Evolutionary conservation across 1,140 invertebrate genomes (phyloP).

Genomic region (Agrilus planipennis): DNA sequence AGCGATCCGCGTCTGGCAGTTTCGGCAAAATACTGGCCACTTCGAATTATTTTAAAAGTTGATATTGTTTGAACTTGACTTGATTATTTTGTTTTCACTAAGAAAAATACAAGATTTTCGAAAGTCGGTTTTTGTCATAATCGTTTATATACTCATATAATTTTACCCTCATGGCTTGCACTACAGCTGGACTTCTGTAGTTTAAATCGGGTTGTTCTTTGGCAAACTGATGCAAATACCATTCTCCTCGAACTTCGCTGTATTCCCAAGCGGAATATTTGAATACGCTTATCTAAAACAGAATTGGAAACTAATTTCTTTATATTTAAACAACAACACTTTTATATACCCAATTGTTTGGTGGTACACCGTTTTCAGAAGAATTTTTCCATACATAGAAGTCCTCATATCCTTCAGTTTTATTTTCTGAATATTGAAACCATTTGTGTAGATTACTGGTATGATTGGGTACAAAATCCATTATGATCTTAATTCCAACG

Average conservation of each 20-base stretch:
- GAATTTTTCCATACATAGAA: constrained; percentile 69
- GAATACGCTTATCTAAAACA: no score
- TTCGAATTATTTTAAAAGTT: no score
- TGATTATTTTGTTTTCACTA: no score
- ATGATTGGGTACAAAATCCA: constrained; percentile 85
- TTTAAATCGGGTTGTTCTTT: constrained; percentile 64
- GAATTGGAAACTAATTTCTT: no score
- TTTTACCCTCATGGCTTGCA: constrained; percentile 50
- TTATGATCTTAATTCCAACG: constrained; percentile 57
- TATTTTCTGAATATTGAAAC: constrained; percentile 57
- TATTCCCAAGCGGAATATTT: constrained; percentile 61
- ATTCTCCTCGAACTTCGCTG: constrained; percentile 47
- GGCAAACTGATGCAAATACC: constrained; percentile 66
- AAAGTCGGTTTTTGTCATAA: no score
- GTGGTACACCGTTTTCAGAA: constrained; percentile 38
- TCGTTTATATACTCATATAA: no score
- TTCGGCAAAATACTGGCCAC: no score
- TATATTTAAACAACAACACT: no score
- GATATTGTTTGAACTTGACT: no score
- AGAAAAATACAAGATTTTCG: no score
- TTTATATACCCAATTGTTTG: constrained; percentile 79
- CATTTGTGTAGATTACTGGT: constrained; percentile 65
- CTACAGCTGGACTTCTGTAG: constrained; percentile 45
- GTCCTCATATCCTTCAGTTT: constrained; percentile 48
- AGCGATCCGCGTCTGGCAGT: no score